phyloP scores from a whole-genome alignment of 2,113 vertebrate genomes.

The Calidris pygmaea region DNA sequence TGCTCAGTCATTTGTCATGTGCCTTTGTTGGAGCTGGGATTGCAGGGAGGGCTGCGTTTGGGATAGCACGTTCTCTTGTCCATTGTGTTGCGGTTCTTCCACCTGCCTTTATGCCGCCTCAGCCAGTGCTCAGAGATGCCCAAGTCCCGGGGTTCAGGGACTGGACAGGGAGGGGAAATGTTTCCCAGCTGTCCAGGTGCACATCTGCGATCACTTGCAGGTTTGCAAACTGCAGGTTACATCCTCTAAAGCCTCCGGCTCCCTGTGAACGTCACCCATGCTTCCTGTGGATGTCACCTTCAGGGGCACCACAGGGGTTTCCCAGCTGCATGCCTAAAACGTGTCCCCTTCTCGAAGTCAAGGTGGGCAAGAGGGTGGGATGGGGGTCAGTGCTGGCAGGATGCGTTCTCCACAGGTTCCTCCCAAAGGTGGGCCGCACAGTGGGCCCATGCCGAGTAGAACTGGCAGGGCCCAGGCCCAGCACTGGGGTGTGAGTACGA shows the following conservation, averaged over 20 bases:
- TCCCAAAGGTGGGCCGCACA: not conserved
- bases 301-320: not conserved
- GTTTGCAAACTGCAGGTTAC: not conserved
- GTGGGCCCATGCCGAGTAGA: not conserved
- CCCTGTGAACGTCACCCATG: not conserved
- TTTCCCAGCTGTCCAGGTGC: not conserved
- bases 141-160: not conserved
- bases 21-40: not conserved
- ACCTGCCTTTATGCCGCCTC: not conserved
- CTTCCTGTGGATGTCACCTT: not conserved
- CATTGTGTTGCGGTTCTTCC: not conserved
- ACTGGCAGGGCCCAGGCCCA: not conserved
- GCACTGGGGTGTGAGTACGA: not conserved
- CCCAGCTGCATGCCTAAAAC: not conserved
- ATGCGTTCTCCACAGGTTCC: not conserved
- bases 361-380: not conserved
- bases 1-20: conserved; percentile 2
- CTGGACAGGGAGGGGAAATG: not conserved
- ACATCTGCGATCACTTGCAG: not conserved
- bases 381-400: not conserved
- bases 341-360: not conserved
- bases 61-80: not conserved
- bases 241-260: not conserved
- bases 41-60: not conserved
- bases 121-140: not conserved